These are phyloP conservation scores for Halocaridina rubra DNA, from an alignment of 2,888 invertebrate species.

Conservation along the genomic window DNA sequence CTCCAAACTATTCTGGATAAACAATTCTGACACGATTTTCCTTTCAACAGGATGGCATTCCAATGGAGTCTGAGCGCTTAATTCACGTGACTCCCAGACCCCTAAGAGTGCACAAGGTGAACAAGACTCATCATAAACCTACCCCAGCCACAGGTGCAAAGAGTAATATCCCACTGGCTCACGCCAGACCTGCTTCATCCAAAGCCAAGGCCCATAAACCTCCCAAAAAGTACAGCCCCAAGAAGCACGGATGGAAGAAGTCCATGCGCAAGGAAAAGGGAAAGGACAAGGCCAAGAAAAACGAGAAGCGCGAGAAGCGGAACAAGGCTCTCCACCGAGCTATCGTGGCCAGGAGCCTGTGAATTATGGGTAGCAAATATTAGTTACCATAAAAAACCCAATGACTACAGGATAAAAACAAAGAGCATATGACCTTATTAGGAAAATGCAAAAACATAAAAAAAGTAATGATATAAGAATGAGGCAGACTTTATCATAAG, in stretches of 20 bases:
- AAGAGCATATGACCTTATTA: no score
- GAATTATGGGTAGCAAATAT: no score
- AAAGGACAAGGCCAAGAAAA: conserved; percentile 54
- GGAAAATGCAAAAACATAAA: no score
- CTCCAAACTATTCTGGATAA: no score
- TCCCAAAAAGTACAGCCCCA: conserved; percentile 49
- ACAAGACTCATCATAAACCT: conserved; percentile 25
- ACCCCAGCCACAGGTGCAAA: not conserved
- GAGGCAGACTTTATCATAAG: no score
- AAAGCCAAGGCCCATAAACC: conserved; percentile 44
- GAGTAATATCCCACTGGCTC: not conserved
- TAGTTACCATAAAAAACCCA: no score
- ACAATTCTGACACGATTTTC: no score
- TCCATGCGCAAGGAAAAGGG: conserved; percentile 40
- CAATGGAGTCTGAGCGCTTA: conserved; percentile 51
- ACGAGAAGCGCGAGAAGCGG: conserved; percentile 44
- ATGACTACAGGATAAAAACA: no score
- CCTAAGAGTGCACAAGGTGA: conserved; percentile 24
- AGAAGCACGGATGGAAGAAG: conserved; percentile 59
- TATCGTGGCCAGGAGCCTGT: conserved; percentile 29
- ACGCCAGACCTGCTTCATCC: conserved; percentile 4
- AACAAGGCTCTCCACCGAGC: conserved; percentile 50
- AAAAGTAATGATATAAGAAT: no score
- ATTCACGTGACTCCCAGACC: conserved; percentile 48
- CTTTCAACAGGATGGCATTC: conserved; percentile 47